phyloP scores from a whole-genome alignment of 2,797 vertebrate species.

The Etheostoma nigrum region DNA sequence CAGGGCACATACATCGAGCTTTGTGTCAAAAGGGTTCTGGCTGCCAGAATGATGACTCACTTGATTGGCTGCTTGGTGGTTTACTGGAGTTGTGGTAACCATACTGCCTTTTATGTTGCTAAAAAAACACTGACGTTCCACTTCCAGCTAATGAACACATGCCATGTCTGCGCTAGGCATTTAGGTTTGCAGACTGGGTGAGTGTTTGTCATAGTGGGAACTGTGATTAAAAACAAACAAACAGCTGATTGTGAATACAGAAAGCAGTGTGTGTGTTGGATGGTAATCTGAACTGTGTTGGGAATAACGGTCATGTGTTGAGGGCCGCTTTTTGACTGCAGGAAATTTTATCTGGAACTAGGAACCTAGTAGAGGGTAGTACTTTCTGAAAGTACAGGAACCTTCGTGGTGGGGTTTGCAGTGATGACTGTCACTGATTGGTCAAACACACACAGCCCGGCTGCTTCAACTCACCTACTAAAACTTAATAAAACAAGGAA shows the following conservation, averaged over 20 bases:
- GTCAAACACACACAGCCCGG: too few species aligned
- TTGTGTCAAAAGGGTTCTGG: conserved; percentile 36
- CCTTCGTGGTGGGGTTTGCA: too few species aligned
- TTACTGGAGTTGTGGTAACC: conserved; percentile 35
- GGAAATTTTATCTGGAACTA: too few species aligned
- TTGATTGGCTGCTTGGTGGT: conserved; percentile 48
- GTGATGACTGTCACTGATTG: too few species aligned
- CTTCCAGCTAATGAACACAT: conserved; percentile 25
- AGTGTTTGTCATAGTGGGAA: conserved; percentile 26
- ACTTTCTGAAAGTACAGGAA: too few species aligned
- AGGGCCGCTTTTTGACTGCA: background rate
- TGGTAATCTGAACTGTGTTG: conserved; percentile 15
- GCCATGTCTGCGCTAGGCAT: background rate
- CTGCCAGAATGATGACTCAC: conserved; percentile 60
- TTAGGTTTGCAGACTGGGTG: conserved; percentile 13
- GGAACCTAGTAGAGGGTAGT: too few species aligned
- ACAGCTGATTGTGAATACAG: conserved; percentile 28
- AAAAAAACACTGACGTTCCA: conserved; percentile 23
- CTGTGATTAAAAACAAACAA: background rate
- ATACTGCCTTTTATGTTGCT: conserved; percentile 21
- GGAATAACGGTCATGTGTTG: background rate
- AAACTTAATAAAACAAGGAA: too few species aligned
- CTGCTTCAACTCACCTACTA: too few species aligned
- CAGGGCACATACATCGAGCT: conserved; percentile 44
- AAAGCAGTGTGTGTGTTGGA: conserved; percentile 1